These are phyloP conservation scores for Brienomyrus brachyistius DNA, from an alignment of 2,113 vertebrate species.

Conservation along the genomic window DNA sequence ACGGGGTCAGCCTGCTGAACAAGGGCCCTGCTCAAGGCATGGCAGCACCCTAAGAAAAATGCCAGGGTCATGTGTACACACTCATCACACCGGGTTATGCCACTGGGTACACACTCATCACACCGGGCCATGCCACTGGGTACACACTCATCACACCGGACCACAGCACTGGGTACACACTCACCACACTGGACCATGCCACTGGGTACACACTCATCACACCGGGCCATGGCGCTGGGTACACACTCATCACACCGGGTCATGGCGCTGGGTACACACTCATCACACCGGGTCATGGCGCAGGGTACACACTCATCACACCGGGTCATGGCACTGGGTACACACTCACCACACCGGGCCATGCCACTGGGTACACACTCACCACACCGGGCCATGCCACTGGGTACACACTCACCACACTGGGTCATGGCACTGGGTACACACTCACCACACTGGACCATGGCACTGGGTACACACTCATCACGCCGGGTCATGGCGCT, in stretches of 20 bases:
- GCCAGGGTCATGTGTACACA: background rate
- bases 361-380: background rate
- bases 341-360: background rate
- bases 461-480: too few relatives aligned
- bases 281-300: background rate
- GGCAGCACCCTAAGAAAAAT: too few relatives aligned
- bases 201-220: background rate
- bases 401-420: too few relatives aligned
- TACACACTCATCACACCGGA: background rate
- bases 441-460: too few relatives aligned
- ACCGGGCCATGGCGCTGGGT: background rate
- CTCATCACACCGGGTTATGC: background rate
- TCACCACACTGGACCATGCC: background rate
- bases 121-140: fast-evolving
- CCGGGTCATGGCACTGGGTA: background rate
- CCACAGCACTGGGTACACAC: background rate
- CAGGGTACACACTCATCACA: background rate
- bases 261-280: background rate
- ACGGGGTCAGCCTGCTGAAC: too few relatives aligned
- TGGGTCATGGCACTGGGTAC: too few relatives aligned
- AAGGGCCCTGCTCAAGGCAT: too few relatives aligned
- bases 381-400: too few relatives aligned
- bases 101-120: background rate
- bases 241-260: background rate
- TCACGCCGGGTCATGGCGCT: too few relatives aligned